Evolutionary conservation across 2,888 invertebrate genomes (phyloP).

Genomic region (Pollenia labialis): DNA sequence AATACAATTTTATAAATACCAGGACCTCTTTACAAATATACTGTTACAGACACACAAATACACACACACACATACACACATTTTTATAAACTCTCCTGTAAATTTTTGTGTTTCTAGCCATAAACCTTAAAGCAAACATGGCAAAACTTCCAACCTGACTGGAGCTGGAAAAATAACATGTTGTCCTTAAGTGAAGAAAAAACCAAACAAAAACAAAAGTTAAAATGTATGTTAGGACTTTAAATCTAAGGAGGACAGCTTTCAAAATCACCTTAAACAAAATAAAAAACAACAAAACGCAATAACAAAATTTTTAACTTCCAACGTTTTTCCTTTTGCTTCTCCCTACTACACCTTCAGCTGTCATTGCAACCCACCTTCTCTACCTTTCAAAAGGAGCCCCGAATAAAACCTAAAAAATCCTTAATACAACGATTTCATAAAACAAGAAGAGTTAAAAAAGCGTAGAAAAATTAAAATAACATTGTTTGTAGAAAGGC

Average conservation of each 20-base stretch:
- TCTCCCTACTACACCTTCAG: slow-evolving; percentile 6
- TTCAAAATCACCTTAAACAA: neutral
- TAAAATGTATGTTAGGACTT: slow-evolving; percentile 8
- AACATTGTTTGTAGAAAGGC: neutral
- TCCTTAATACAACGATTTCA: slow-evolving; percentile 21
- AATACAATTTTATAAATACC: slow-evolving; percentile 24
- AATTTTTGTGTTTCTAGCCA: neutral
- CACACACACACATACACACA: neutral
- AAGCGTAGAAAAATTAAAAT: slow-evolving; percentile 25
- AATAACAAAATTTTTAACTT: slow-evolving; percentile 44
- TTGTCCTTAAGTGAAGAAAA: neutral
- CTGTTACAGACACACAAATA: neutral
- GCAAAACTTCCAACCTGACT: slow-evolving; percentile 1
- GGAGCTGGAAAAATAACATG: slow-evolving; percentile 26
- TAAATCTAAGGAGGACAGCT: slow-evolving; percentile 24
- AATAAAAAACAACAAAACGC: slow-evolving; percentile 23
- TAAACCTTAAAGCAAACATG: slow-evolving; percentile 6
- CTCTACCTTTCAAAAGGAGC: neutral
- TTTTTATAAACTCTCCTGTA: neutral
- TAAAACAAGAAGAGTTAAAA: neutral
- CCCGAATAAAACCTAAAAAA: slow-evolving; percentile 24
- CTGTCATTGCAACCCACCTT: slow-evolving; percentile 36
- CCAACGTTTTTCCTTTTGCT: slow-evolving; percentile 1
- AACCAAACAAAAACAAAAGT: neutral
- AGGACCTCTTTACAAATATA: neutral